phyloP scores from a whole-genome alignment of 2,113 vertebrate genomes.

The Leptosomus discolor region DNA sequence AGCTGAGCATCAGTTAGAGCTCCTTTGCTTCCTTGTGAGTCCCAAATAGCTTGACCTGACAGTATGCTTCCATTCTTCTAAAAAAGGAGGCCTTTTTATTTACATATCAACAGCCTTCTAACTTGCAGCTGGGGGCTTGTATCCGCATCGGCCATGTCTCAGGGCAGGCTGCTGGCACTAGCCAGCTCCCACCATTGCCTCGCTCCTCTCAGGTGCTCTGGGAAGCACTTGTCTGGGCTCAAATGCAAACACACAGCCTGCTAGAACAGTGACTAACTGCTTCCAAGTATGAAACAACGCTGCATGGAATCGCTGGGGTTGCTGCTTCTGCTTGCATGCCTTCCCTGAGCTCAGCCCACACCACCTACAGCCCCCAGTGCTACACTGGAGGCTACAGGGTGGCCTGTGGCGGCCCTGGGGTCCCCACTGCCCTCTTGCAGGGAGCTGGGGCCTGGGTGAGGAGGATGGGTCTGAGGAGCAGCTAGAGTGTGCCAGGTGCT shows the following conservation, averaged over 20 bases:
- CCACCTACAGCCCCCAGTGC: not conserved
- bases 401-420: accelerated
- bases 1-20: not conserved
- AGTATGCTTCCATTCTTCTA: not conserved
- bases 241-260: not conserved
- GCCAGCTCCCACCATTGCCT: not conserved
- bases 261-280: not conserved
- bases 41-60: not conserved
- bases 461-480: not conserved
- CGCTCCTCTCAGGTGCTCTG: accelerated
- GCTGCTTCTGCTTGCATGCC: not conserved
- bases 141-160: not conserved
- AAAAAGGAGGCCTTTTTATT: not conserved
- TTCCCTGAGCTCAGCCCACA: not conserved
- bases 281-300: not conserved
- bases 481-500: not conserved
- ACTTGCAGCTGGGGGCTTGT: not conserved
- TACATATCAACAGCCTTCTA: not conserved
- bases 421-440: not conserved
- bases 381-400: not conserved
- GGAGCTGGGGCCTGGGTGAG: not conserved
- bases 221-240: not conserved
- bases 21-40: not conserved
- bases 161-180: not conserved
- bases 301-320: accelerated